Percentiles rank a stretch among this genome's conserved stretches.
These are phyloP conservation scores for Eristalis intricaria DNA, from an alignment of 2,888 invertebrate genomes.

Conservation along the genomic window DNA sequence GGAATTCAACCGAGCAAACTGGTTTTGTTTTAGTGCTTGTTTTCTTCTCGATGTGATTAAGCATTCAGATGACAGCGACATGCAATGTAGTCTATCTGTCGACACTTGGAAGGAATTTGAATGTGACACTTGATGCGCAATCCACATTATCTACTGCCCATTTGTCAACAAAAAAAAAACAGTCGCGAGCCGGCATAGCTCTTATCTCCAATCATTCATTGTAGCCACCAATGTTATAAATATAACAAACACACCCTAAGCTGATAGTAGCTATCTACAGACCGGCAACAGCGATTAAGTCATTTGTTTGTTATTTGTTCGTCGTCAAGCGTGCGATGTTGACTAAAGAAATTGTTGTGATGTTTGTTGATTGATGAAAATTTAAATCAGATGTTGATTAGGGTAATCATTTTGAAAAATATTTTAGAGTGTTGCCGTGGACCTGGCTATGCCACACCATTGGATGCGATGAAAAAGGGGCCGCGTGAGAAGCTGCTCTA, in stretches of 20 bases:
- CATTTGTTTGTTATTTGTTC: background rate
- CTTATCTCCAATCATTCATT: background rate
- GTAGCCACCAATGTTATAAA: background rate
- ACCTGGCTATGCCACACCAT: slow-evolving; percentile 90
- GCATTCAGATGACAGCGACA: background rate
- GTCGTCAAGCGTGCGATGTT: background rate
- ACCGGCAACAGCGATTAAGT: background rate
- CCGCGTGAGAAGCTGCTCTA: slow-evolving; percentile 93
- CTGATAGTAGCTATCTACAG: background rate
- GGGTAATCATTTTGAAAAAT: background rate
- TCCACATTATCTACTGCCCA: too few relatives aligned
- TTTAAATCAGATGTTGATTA: background rate
- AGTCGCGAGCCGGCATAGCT: too few relatives aligned
- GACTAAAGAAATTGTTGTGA: background rate
- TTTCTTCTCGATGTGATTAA: background rate
- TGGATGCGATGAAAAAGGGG: slow-evolving; percentile 91
- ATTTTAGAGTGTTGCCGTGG: slow-evolving; percentile 81
- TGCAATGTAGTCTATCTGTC: too few relatives aligned
- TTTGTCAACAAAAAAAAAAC: too few relatives aligned
- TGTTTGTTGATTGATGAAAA: background rate
- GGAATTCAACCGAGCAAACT: background rate
- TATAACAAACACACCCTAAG: background rate
- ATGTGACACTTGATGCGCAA: too few relatives aligned
- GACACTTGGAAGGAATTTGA: too few relatives aligned
- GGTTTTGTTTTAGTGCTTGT: background rate